phyloP scores from a whole-genome alignment of 2,888 invertebrate species.

The Drosophila mayaguana region DNA sequence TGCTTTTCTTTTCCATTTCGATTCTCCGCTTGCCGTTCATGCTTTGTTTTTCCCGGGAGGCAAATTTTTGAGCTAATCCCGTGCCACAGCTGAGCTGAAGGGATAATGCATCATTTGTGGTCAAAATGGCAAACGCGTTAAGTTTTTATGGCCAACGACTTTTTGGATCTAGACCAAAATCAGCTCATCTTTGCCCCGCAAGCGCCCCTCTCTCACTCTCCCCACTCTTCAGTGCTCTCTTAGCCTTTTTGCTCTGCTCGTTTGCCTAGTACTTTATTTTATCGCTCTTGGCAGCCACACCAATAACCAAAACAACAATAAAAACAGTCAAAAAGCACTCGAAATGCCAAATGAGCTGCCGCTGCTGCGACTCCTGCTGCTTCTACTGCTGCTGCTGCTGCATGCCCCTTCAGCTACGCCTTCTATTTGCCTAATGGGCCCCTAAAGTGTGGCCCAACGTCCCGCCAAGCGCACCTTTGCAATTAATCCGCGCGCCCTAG shows the following conservation, averaged over 20 bases:
- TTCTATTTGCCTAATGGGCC: conserved; percentile 76
- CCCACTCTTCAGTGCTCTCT: background rate
- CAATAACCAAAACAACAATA: conserved; percentile 69
- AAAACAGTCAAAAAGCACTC: conserved; percentile 80
- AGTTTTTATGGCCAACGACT: conserved; percentile 79
- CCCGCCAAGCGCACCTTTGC: conserved; percentile 70
- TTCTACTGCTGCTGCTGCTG: background rate
- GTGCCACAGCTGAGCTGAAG: conserved; percentile 44
- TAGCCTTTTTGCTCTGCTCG: conserved; percentile 56
- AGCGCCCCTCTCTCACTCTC: background rate
- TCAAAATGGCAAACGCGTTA: conserved; percentile 81
- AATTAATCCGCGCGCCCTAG: conserved; percentile 72
- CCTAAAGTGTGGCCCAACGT: conserved; percentile 39
- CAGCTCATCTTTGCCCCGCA: conserved; percentile 17
- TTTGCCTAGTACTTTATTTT: conserved; percentile 78
- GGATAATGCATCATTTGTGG: conserved; percentile 78
- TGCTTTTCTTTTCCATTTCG: background rate
- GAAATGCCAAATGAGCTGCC: conserved; percentile 77
- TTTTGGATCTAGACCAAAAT: conserved; percentile 77
- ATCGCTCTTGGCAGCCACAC: conserved; percentile 74
- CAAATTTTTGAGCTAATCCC: conserved; percentile 70
- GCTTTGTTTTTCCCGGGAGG: conserved; percentile 55
- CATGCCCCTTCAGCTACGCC: conserved; percentile 40
- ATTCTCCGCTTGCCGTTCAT: background rate
- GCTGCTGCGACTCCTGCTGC: conserved; percentile 11